phyloP scores from a whole-genome alignment of 2,797 vertebrate species.

The Rhinella marina region DNA sequence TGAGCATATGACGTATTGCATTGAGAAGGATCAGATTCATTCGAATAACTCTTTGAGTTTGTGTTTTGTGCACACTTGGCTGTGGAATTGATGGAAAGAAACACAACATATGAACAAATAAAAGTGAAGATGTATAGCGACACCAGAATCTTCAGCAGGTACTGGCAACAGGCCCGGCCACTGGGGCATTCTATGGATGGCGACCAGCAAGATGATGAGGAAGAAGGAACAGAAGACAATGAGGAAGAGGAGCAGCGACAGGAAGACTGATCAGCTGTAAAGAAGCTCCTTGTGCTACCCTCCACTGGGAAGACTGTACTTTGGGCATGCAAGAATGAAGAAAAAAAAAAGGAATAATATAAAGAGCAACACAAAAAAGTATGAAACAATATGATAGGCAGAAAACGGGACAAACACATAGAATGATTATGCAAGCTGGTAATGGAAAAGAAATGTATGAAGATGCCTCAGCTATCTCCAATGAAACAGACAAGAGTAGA shows the following conservation, averaged over 20 bases:
- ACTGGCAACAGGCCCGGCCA: constrained; percentile 75
- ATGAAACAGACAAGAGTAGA: not conserved
- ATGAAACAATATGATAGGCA: constrained; percentile 59
- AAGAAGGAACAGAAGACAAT: constrained; percentile 68
- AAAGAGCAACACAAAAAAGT: constrained; percentile 72
- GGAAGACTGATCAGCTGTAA: constrained; percentile 65
- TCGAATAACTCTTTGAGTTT: constrained; percentile 69
- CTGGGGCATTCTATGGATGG: constrained; percentile 74
- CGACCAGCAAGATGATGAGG: constrained; percentile 70
- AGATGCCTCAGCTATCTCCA: constrained; percentile 63
- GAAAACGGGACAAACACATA: constrained; percentile 23
- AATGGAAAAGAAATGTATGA: constrained; percentile 50
- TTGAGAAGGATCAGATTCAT: constrained; percentile 69
- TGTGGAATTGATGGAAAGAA: constrained; percentile 76
- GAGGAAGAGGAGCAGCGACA: constrained; percentile 58
- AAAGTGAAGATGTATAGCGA: constrained; percentile 77
- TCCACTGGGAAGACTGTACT: constrained; percentile 70
- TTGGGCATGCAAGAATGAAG: constrained; percentile 67
- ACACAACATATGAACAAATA: constrained; percentile 77
- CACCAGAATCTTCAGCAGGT: constrained; percentile 75
- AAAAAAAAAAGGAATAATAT: constrained; percentile 64
- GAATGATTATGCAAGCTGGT: not conserved
- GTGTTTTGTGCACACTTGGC: constrained; percentile 68
- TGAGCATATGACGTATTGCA: constrained; percentile 71
- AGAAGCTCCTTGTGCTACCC: constrained; percentile 70